Percentiles rank a stretch among this genome's conserved stretches.
These are phyloP conservation scores for Calameuta filiformis DNA, from an alignment of 2,888 invertebrate genomes.

Conservation along the genomic window DNA sequence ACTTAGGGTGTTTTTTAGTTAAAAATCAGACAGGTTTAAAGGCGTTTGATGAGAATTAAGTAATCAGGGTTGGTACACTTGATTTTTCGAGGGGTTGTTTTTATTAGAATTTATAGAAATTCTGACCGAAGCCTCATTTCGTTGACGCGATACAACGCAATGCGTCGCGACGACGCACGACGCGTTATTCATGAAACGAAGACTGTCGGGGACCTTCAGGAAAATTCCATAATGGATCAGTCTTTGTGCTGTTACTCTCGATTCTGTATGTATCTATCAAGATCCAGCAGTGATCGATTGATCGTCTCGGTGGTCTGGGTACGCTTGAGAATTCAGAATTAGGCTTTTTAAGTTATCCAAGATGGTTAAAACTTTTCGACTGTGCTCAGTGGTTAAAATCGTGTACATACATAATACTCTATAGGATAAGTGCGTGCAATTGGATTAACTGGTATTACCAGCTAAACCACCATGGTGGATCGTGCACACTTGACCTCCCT, in stretches of 20 bases:
- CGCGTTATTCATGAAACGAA: constrained; percentile 23
- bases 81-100: not conserved
- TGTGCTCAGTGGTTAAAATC: not conserved
- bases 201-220: constrained; percentile 30
- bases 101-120: not conserved
- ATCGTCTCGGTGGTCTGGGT: constrained; percentile 20
- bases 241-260: constrained; percentile 27
- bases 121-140: not conserved
- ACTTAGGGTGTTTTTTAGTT: not conserved
- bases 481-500: not conserved
- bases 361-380: not conserved
- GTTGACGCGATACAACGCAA: not conserved
- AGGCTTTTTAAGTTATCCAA: not conserved
- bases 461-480: not conserved
- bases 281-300: constrained; percentile 32
- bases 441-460: not conserved
- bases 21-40: not conserved
- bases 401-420: not conserved
- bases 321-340: not conserved
- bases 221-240: constrained; percentile 42
- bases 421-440: not conserved
- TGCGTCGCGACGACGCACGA: not conserved
- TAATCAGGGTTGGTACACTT: not conserved
- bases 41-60: not conserved
- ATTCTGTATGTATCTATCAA: constrained; percentile 32